Conservation (phyloP, 2,113 vertebrate species). For the Sarotherodon lohbergeri region DNA sequence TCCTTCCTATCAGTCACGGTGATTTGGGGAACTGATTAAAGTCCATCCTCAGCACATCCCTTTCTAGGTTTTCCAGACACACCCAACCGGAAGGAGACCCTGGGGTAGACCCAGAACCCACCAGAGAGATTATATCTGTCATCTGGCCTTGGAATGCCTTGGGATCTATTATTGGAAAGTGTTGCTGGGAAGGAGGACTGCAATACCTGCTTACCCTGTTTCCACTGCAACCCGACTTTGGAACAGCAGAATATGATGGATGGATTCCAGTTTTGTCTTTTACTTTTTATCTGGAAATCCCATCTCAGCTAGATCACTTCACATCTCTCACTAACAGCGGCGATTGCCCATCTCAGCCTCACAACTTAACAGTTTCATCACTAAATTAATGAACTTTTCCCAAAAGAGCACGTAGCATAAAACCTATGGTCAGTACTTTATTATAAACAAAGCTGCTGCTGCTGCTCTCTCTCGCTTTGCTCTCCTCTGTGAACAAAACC, state of each 20-base stretch:
- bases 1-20: background rate
- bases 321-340: fast-evolving
- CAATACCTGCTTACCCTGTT: background rate
- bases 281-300: fast-evolving
- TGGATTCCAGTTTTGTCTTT: background rate
- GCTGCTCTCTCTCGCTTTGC: background rate
- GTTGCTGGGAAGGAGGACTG: background rate
- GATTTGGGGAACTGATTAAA: background rate
- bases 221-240: background rate
- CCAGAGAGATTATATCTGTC: background rate
- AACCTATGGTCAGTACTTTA: fast-evolving
- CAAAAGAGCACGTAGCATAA: background rate
- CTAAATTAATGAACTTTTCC: background rate
- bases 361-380: background rate
- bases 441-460: background rate
- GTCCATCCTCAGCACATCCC: background rate
- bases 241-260: background rate
- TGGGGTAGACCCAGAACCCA: background rate
- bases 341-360: background rate
- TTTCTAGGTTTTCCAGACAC: background rate
- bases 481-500: background rate
- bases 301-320: background rate
- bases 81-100: background rate
- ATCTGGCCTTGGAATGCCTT: background rate
- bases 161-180: background rate